phyloP scores from a whole-genome alignment of 92 coral and sea anemone species.

The Chrysogorgia sp. region DNA sequence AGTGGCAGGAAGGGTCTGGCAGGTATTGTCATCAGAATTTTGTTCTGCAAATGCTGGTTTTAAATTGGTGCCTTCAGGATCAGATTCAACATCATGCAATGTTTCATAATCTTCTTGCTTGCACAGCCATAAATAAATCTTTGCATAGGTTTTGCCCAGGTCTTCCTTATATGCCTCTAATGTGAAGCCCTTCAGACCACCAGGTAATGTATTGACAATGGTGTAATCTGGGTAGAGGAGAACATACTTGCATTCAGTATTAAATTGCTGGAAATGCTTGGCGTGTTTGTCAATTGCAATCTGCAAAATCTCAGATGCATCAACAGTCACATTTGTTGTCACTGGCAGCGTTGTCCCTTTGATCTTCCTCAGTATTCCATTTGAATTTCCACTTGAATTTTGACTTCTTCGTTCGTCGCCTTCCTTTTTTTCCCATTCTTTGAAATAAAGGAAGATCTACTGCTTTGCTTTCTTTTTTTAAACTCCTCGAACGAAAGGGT shows the following conservation, averaged over 20 bases:
- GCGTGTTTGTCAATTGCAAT: slow-evolving; percentile 9
- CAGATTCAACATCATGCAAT: neutral
- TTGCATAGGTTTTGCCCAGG: slow-evolving; percentile 18
- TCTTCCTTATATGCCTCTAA: slow-evolving; percentile 4
- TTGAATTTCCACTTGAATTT: slow-evolving; percentile 10
- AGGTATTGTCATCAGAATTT: neutral
- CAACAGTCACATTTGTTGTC: neutral
- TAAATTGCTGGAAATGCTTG: slow-evolving; percentile 26
- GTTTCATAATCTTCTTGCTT: neutral
- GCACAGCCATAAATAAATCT: slow-evolving; percentile 8
- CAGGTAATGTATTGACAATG: slow-evolving; percentile 16
- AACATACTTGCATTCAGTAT: slow-evolving; percentile 16
- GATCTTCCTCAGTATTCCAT: neutral
- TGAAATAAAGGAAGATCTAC: slow-evolving; percentile 1
- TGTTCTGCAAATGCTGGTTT: neutral
- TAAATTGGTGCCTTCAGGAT: slow-evolving; percentile 7
- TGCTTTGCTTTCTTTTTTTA: slow-evolving; percentile 1
- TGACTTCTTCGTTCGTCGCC: slow-evolving; percentile 1
- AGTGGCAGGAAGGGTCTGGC: neutral
- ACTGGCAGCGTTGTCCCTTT: slow-evolving; percentile 23
- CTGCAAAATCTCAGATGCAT: neutral
- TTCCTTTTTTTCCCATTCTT: slow-evolving; percentile 8
- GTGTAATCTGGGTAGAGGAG: slow-evolving; percentile 17
- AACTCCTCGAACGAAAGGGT: slow-evolving; percentile 1
- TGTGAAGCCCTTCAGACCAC: neutral